These are phyloP conservation scores for Pentalonia nigronervosa DNA, from an alignment of 1,140 invertebrate genomes.

Conservation along the genomic window DNA sequence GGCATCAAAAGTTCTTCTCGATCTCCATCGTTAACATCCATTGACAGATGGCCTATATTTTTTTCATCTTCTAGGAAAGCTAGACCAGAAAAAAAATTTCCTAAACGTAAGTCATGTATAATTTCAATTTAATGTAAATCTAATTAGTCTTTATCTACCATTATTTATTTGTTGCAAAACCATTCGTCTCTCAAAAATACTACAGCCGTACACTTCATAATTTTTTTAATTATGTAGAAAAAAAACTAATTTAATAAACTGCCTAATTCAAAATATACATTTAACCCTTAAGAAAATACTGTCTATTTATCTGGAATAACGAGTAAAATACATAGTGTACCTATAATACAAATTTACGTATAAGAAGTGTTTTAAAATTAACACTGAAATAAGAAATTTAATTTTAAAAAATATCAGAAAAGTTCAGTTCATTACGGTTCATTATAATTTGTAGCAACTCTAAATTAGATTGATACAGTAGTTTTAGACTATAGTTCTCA, in stretches of 20 bases:
- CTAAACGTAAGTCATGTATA: slow-evolving; percentile 23
- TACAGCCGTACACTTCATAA: too few relatives aligned
- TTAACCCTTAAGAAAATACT: not conserved
- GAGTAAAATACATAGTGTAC: too few relatives aligned
- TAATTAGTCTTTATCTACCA: not conserved
- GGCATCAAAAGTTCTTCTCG: slow-evolving; percentile 56
- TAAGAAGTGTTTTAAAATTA: too few relatives aligned
- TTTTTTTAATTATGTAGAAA: not conserved
- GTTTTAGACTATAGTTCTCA: too few relatives aligned
- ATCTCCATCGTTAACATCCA: slow-evolving; percentile 58
- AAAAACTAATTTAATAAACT: not conserved
- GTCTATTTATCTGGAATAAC: too few relatives aligned
- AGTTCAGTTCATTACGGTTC: too few relatives aligned
- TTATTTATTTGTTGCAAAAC: not conserved
- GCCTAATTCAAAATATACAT: not conserved
- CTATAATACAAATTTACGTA: too few relatives aligned
- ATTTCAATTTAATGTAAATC: not conserved
- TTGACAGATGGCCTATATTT: slow-evolving; percentile 59
- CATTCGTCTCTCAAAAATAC: slow-evolving; percentile 6
- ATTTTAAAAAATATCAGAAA: too few relatives aligned
- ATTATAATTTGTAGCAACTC: too few relatives aligned
- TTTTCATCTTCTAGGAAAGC: slow-evolving; percentile 46
- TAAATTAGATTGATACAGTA: too few relatives aligned
- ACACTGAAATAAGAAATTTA: too few relatives aligned
- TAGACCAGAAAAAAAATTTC: slow-evolving; percentile 41